Base-by-base conservation (phyloP, 1,140 invertebrate genomes). In the Glomeris maerens region DNA sequence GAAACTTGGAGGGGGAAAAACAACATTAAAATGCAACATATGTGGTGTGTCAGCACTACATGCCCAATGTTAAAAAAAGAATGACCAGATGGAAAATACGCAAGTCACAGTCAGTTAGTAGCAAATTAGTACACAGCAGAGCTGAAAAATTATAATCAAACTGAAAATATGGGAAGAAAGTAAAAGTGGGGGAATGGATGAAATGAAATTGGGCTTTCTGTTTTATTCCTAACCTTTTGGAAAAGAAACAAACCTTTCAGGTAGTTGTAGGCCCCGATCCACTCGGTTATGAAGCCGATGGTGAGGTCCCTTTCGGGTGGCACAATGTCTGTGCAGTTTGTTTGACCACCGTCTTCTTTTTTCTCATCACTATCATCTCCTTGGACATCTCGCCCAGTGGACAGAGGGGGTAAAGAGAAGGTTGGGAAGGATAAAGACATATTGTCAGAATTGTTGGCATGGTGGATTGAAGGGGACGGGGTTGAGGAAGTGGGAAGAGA, bases 281-380 rank as follows among this genome's bases (percentile, higher is more conserved):
- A 79, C 53, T 79, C 75, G 36, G 74, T 74, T 52, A 79, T 63
- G 61, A 78, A 76, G 50, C 76, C 76, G 56, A 77, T 69, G 52
- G 74, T 65, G 44, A 66, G 60, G 46, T 68, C 64, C 28, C 22
- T 5, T 5, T 25, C 4, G 3, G 68, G 58, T 46, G 66, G 60
- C 48, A 66, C 60, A 50, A 68, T 66, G 57, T 69, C 57, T 22
- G 70, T 71, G 52, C 71, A 72, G 64, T 73, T 72, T 54, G 65
- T 62, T 52, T 51, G 45, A 46, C 23, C 49, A 52, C 47, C 52
- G 42, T 57, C 52, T 42, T 17, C n/a, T 29, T 26, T 7, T 26
- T 41, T 23, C 13, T 36, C 47, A n/a, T 47, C 29, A 39, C 20
- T 45, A 27, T 27, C 41, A 52, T 28, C 36, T 26, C 38, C 27